Conservation (phyloP, 2,888 invertebrate species). For the Chrysolina americana region DNA sequence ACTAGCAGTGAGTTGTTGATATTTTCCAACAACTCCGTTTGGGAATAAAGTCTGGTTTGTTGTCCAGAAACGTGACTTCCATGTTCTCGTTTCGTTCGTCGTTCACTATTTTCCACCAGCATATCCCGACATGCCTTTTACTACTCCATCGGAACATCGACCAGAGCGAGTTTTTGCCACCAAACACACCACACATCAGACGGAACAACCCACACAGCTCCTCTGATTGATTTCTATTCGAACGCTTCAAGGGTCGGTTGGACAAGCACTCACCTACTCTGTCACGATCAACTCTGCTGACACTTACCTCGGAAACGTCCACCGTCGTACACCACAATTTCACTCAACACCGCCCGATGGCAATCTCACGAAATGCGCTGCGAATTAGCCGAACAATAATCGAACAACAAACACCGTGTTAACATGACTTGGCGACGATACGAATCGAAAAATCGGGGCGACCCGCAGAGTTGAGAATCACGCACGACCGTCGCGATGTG, state of each 20-base stretch:
- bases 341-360: conserved; percentile 50
- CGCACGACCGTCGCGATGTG: conserved; percentile 38
- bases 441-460: conserved; percentile 38
- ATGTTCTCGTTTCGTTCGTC: no score
- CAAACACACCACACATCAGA: not conserved
- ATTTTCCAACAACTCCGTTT: no score
- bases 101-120: no score
- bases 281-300: not conserved
- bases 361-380: conserved; percentile 60
- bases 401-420: conserved; percentile 63
- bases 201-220: not conserved
- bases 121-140: no score
- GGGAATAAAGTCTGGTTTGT: no score
- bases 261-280: not conserved
- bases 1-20: no score
- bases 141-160: not conserved
- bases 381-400: conserved; percentile 60
- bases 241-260: conserved; percentile 10
- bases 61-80: no score
- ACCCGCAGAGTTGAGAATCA: conserved; percentile 42
- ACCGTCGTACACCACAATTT: conserved; percentile 6
- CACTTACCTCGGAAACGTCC: conserved; percentile 34
- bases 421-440: conserved; percentile 61
- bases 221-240: not conserved
- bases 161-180: not conserved